Evolutionary conservation across 1,140 invertebrate genomes (phyloP), one percentile per base, ranked within the genome.

Genomic region (Zaprionus nigranus): DNA sequence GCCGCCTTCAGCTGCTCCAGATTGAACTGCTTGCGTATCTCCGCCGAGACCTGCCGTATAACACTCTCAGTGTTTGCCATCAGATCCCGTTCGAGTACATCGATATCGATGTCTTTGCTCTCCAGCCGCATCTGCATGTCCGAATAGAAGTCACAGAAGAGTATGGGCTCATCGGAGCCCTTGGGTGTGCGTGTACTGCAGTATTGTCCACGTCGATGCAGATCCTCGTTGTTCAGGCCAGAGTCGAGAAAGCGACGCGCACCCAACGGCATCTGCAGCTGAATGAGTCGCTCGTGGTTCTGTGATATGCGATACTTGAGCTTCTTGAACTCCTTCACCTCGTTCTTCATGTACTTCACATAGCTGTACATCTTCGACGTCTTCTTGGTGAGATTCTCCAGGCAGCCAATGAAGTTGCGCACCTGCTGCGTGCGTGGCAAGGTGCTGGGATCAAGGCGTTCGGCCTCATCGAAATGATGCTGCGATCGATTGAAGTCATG

Each of bases 391-490:
- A 93, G 77, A 34, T 91, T 86, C 74, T 92, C 92, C 49, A 92
- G 46, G 57, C 92, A 93, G 6, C 69, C 80, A 9, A 93, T 92
- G 46, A 92, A 92, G 13, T 93, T 90, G 0, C 85, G 81, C 62
- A 93, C 79, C 63, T 82, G 88, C 36, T 84, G 76, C 2, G 91
- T 90, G 15, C 82, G 78, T n/a, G 85, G 78, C 59, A 82, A 46
- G 0, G 88, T 90, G 46, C 94, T 93, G 9, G 95, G 94, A 76
- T 95, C 93, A 54, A 97, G 91, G 77, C 95, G 95, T 63, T 97
- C 92, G 46, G 95, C 95, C 93, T 96, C 96, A 73, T 97, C 95
- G 92, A 96, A 97, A 91, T 95, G 94, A 26, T 93, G 91, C 46
- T 94, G 81, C 0, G 94, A 94, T 26, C 94, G 93, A 90, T 95